Evolutionary conservation across 2,797 vertebrate genomes (phyloP), one percentile per base, ranked within the genome.

Genomic region (Phoeniculus purpureus): DNA sequence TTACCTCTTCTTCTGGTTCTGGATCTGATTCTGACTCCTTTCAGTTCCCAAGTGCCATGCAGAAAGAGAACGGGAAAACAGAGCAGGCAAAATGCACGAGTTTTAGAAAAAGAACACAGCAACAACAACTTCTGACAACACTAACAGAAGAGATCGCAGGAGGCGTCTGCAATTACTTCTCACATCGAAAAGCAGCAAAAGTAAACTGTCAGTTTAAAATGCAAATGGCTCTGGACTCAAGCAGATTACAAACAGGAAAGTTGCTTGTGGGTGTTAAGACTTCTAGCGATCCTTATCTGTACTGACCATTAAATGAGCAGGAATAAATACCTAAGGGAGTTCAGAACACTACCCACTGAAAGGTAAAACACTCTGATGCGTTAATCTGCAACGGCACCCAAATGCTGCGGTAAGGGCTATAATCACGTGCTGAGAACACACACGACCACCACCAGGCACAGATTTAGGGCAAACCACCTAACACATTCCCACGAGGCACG

Each of bases 21-120:
- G 98, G 99, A 93, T 99, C 99, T 96, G 99, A 99, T 97, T 99
- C 99, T 80, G 98, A 99, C 87, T 99, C 99, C 99, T 99, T 98
- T 97, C 96, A 83, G 95, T 96, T 97, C 98, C 98, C 98, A 98
- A 97, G 98, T 96, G 98, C 96, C 98, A 96, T 96, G 97, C 96
- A 95, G 97, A 93, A 95, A 88, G 90, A 81, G 84, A 91, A 95
- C 40, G 87, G 52, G 58, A 89, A 96, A 97, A 98, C 92, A 96
- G 89, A 98, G 96, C 89, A 96, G 93, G 95, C 91, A 98, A 97
- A 97, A 97, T 77, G 96, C 87, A 96, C 92, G 31, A 51, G 47
- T 65, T 93, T 97, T 92, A 96, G 90, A 80, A 89, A 94, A 84
- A 68, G 50, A 98, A 67, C 92, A 94, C 40, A 97, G 93, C 77